Conservation (phyloP, 2,113 vertebrate genomes). For the Albula goreensis region DNA sequence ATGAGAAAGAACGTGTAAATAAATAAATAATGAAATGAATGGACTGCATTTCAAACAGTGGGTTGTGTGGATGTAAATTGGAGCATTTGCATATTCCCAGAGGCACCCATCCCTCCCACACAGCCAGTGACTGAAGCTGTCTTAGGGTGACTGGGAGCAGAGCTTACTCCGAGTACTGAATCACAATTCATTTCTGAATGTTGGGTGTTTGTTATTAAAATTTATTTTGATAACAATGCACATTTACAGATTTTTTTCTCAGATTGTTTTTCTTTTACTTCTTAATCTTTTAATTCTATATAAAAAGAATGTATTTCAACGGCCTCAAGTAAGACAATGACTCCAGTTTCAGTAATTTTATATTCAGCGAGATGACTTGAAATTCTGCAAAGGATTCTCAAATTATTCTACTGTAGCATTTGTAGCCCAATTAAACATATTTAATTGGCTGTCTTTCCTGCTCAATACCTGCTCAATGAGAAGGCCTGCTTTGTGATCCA, state of each 20-base stretch:
- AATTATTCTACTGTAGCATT: neutral
- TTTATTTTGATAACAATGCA: neutral
- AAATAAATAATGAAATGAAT: neutral
- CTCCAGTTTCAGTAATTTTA: neutral
- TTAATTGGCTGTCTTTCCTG: neutral
- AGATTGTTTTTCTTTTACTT: no score
- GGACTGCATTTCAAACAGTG: constrained; percentile 10
- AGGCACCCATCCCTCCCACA: constrained; percentile 10
- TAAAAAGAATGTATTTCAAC: neutral
- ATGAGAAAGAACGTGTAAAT: constrained; percentile 15
- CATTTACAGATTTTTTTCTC: neutral
- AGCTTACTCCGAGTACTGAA: neutral
- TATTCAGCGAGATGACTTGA: neutral
- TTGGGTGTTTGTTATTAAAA: neutral
- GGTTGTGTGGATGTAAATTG: constrained; percentile 27
- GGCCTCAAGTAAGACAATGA: neutral
- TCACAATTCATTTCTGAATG: neutral
- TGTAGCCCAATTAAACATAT: neutral
- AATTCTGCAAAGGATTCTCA: neutral
- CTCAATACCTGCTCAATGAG: neutral
- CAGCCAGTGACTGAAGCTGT: constrained; percentile 15
- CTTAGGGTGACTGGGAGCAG: constrained; percentile 3
- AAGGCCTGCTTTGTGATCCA: neutral
- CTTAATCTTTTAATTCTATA: neutral
- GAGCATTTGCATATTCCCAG: constrained; percentile 20